Conservation (phyloP, 2,113 vertebrate species). For the Coptodon rendalli region DNA sequence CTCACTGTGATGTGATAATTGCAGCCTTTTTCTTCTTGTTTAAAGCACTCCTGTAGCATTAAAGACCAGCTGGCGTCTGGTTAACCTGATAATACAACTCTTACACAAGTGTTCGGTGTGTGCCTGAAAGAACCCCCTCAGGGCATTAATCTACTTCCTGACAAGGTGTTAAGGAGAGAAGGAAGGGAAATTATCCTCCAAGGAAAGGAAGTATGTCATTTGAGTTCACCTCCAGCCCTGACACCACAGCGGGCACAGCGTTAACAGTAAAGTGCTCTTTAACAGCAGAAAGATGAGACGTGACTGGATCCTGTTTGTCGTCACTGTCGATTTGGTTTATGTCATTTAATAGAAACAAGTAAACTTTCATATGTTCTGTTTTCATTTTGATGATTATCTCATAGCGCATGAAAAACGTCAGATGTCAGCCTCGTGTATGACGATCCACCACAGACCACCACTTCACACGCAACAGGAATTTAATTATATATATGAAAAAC, state of each 20-base stretch:
- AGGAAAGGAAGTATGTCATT: conserved; percentile 8
- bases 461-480: background rate
- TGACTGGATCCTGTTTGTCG: background rate
- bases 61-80: background rate
- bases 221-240: background rate
- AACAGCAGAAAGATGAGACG: background rate
- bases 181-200: background rate
- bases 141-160: conserved; percentile 6
- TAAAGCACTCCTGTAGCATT: background rate
- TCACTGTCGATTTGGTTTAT: background rate
- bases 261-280: background rate
- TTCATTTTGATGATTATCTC: background rate
- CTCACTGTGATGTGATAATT: background rate
- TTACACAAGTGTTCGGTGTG: background rate
- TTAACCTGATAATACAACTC: background rate
- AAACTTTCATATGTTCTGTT: background rate
- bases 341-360: background rate
- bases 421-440: background rate
- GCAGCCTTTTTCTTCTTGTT: background rate
- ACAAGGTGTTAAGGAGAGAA: background rate
- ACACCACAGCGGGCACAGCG: background rate
- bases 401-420: background rate
- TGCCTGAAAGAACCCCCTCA: background rate
- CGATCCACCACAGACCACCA: background rate
- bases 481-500: background rate